Evolutionary conservation across 2,888 invertebrate species (phyloP).

Genomic region (Aphodius sticticus): DNA sequence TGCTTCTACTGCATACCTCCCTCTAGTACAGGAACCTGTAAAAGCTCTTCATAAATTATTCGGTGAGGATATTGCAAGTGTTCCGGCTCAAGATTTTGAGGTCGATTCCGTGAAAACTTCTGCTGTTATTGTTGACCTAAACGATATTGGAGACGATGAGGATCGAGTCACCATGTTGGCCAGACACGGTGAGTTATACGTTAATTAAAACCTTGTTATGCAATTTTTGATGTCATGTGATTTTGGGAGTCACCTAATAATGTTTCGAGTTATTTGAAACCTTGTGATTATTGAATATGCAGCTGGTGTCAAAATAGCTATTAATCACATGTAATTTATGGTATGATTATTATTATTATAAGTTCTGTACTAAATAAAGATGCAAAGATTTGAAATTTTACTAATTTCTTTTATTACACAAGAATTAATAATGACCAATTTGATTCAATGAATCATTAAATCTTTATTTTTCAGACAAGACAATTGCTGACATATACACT

Average conservation of each 20-base stretch:
- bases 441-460: neutral
- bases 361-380: neutral
- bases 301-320: neutral
- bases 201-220: constrained; percentile 8
- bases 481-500: constrained; percentile 65
- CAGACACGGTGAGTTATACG: constrained; percentile 64
- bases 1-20: constrained; percentile 63
- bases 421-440: neutral
- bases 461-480: constrained; percentile 55
- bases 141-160: constrained; percentile 67
- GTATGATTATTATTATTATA: constrained; percentile 11
- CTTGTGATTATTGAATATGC: neutral
- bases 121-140: constrained; percentile 65
- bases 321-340: neutral
- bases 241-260: constrained; percentile 7
- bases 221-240: constrained; percentile 18
- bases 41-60: constrained; percentile 64
- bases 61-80: constrained; percentile 52
- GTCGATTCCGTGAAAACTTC: constrained; percentile 56
- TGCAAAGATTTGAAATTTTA: neutral
- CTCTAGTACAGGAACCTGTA: constrained; percentile 69
- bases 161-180: constrained; percentile 64
- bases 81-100: constrained; percentile 50
- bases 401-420: neutral
- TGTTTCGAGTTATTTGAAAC: neutral